Evolutionary conservation across 2,113 vertebrate species (phyloP).

Genomic region (Sander lucioperca): DNA sequence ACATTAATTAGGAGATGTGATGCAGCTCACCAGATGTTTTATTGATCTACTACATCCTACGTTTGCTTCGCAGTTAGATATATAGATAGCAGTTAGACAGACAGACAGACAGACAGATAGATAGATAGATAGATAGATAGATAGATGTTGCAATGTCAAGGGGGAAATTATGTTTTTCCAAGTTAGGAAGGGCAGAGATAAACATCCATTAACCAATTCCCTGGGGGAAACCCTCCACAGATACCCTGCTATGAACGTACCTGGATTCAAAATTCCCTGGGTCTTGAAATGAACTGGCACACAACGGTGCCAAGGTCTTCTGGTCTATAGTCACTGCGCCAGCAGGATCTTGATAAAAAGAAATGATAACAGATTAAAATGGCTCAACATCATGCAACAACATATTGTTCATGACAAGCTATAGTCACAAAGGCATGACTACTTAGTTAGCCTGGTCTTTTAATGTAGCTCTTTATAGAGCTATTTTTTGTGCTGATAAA

Average conservation of each 20-base stretch:
- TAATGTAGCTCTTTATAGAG: not conserved
- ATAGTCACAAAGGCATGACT: not conserved
- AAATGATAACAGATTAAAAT: constrained; percentile 11
- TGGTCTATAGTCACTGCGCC: constrained; percentile 60
- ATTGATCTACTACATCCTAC: not conserved
- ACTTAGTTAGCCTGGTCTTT: not conserved
- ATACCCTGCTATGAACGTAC: constrained; percentile 27
- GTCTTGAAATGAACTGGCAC: constrained; percentile 66
- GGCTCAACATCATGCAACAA: not conserved
- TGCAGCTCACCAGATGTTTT: not conserved
- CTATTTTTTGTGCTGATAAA: not conserved
- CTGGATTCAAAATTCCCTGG: constrained; percentile 67
- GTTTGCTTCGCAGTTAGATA: not conserved
- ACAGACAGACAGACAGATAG: too few species aligned
- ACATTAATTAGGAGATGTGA: not conserved
- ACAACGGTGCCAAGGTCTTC: constrained; percentile 64
- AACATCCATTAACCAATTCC: not conserved
- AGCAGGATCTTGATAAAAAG: constrained; percentile 49
- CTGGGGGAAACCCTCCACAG: not conserved
- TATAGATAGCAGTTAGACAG: too few species aligned
- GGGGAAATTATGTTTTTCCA: not conserved
- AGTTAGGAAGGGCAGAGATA: not conserved
- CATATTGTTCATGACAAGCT: not conserved
- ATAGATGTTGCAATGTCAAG: not conserved
- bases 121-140: too few species aligned